Percentiles rank a stretch among this genome's conserved stretches.
These are phyloP conservation scores for Tenthredo notha DNA, from an alignment of 2,888 invertebrate species.

Conservation along the genomic window DNA sequence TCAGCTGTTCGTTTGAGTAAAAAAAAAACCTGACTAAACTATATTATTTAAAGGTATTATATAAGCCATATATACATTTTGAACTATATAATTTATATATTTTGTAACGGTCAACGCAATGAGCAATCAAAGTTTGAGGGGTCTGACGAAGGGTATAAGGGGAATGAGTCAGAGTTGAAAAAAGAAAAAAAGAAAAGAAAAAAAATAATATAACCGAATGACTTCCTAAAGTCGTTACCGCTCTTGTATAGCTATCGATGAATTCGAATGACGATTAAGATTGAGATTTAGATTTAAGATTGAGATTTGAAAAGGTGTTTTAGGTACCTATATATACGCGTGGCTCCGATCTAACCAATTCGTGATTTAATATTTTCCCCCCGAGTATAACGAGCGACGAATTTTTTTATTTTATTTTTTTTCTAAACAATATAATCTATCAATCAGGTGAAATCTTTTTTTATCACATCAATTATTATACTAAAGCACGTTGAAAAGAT, in stretches of 20 bases:
- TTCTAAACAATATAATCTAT: background rate
- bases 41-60: background rate
- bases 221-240: background rate
- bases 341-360: background rate
- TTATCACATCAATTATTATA: background rate
- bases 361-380: too few relatives aligned
- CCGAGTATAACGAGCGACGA: too few relatives aligned
- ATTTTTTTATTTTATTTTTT: too few relatives aligned
- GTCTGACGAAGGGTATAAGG: too few relatives aligned
- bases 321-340: background rate
- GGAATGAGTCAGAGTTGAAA: background rate
- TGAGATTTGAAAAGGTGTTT: background rate
- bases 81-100: background rate
- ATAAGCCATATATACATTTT: background rate
- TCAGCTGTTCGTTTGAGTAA: conserved; percentile 27
- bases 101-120: conserved; percentile 8
- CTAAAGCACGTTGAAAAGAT: background rate
- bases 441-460: background rate
- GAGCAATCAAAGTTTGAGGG: conserved; percentile 14
- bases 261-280: background rate
- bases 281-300: background rate
- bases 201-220: background rate
- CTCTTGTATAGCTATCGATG: background rate
- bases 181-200: background rate
- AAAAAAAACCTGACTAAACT: background rate